Evolutionary conservation across 2,888 invertebrate species (phyloP).

Genomic region (Pandemis corylana): DNA sequence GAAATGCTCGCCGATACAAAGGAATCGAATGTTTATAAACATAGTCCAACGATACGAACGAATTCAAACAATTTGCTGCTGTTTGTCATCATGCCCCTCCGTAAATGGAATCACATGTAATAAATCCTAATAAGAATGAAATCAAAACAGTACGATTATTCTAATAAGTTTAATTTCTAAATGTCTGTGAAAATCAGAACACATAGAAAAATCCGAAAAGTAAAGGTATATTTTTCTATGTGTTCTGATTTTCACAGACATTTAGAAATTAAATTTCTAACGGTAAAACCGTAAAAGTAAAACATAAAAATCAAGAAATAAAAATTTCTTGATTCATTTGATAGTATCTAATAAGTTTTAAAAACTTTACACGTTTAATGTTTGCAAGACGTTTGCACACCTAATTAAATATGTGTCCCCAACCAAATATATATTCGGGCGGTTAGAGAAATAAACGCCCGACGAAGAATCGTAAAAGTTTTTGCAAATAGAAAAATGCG

Average conservation of each 20-base stretch:
- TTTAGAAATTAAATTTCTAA: no score
- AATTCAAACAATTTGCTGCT: slow-evolving; percentile 27
- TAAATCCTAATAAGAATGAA: background rate
- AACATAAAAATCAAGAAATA: no score
- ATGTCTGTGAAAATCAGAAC: no score
- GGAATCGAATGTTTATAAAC: slow-evolving; percentile 25
- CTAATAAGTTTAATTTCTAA: no score
- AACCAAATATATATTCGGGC: slow-evolving; percentile 4
- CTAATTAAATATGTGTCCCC: background rate
- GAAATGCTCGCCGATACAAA: slow-evolving; percentile 14
- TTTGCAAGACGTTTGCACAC: background rate
- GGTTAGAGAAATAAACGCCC: slow-evolving; percentile 38
- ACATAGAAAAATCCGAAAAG: no score
- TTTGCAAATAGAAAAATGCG: slow-evolving; percentile 44
- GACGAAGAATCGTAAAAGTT: slow-evolving; percentile 51
- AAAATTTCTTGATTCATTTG: no score
- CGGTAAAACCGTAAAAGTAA: no score
- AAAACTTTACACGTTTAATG: background rate
- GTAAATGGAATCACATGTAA: slow-evolving; percentile 4
- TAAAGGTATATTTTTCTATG: no score
- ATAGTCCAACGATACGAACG: slow-evolving; percentile 21
- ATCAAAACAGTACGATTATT: background rate
- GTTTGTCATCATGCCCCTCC: slow-evolving; percentile 11
- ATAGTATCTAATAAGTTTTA: background rate
- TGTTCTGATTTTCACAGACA: no score